phyloP scores from a whole-genome alignment of 2,797 vertebrate genomes.

The Peromyscus eremicus region DNA sequence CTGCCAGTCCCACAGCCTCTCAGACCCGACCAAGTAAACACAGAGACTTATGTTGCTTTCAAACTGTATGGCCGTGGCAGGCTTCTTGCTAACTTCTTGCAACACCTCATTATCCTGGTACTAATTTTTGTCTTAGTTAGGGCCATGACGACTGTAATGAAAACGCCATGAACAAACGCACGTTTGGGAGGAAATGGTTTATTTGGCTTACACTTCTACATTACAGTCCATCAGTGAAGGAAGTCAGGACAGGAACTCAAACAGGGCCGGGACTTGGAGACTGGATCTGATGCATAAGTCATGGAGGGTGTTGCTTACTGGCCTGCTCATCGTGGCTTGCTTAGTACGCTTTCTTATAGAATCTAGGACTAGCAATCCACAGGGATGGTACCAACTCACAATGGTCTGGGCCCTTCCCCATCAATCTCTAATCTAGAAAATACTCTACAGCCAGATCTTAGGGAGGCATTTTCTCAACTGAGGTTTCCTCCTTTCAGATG shows the following conservation, averaged over 20 bases:
- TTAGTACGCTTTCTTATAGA: background rate
- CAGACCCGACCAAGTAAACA: too few relatives aligned
- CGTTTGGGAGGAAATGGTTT: background rate
- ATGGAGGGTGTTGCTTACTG: background rate
- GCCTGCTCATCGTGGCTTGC: background rate
- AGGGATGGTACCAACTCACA: background rate
- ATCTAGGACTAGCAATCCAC: background rate
- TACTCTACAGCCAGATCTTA: background rate
- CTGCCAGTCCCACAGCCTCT: too few relatives aligned
- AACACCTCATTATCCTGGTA: background rate
- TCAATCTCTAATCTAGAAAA: background rate
- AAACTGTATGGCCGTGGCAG: too few relatives aligned
- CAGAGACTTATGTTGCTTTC: too few relatives aligned
- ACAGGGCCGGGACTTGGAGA: background rate
- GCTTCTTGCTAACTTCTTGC: too few relatives aligned
- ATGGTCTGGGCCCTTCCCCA: background rate
- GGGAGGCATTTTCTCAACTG: background rate
- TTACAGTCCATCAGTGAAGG: background rate
- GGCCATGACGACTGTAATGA: background rate
- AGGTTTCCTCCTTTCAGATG: background rate
- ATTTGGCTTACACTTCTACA: background rate
- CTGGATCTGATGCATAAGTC: background rate
- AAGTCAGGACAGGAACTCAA: background rate
- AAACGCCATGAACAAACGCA: background rate
- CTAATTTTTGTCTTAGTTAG: background rate